Evolutionary conservation across 2,113 vertebrate species (phyloP).

Genomic region (Pterocles burchelli): DNA sequence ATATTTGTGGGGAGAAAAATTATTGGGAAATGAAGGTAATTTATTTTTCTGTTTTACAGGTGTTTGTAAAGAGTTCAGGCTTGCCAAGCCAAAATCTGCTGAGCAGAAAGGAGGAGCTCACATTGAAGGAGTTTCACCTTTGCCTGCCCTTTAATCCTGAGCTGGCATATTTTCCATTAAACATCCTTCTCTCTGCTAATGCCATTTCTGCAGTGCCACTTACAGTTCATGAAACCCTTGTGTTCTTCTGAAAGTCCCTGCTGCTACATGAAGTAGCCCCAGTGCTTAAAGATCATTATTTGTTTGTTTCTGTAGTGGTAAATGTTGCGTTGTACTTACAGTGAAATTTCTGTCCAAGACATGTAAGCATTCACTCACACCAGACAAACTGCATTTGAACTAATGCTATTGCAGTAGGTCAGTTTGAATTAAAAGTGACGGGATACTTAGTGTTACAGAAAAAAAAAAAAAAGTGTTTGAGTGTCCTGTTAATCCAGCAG

Average conservation of each 20-base stretch:
- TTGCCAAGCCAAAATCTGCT: background rate
- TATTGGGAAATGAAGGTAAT: background rate
- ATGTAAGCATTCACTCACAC: constrained; percentile 10
- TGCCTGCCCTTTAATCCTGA: background rate
- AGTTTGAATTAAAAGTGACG: constrained; percentile 57
- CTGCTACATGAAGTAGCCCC: background rate
- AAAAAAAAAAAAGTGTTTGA: background rate
- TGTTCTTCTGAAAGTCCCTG: background rate
- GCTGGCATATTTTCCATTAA: background rate
- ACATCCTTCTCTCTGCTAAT: background rate
- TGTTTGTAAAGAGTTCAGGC: background rate
- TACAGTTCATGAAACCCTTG: background rate
- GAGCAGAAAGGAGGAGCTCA: background rate
- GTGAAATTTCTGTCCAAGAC: constrained; percentile 52
- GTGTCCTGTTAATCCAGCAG: constrained; percentile 10
- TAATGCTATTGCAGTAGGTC: constrained; percentile 17
- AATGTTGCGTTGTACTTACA: constrained; percentile 51
- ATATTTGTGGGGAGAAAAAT: background rate
- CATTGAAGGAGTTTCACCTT: background rate
- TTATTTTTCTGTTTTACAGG: background rate
- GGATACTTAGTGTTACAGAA: constrained; percentile 18
- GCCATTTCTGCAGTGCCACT: background rate
- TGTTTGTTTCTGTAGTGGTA: constrained; percentile 7
- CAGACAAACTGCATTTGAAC: constrained; percentile 21
- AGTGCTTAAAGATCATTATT: background rate